Evolutionary conservation across 2,888 invertebrate genomes (phyloP), one percentile per base, ranked within the genome.

Genomic region (Spicauda simplicius): DNA sequence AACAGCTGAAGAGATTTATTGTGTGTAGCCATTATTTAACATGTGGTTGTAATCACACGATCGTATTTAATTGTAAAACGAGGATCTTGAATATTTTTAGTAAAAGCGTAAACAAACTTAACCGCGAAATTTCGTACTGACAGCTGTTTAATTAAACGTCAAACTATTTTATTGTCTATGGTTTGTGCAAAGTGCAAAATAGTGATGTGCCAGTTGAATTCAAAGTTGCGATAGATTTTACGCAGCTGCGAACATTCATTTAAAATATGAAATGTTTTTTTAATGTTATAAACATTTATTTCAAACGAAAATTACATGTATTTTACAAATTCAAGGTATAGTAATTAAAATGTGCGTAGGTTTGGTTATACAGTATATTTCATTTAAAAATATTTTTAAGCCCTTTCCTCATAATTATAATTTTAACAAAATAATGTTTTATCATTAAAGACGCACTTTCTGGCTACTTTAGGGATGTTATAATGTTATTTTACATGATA

Each of bases 1-100:
- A 91, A 77, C n/a, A 89, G 69, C 56, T 77, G 76, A 12, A 91
- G 73, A 53, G 88, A 87, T 80, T 86, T 89, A 71, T 83, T 86
- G 57, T 82, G 76, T 2, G 74, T 73, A 18, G 87, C 79, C 90
- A 90, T 90, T 71, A 45, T 69, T 75, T 41, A 18, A 25, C 41
- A 25, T 58, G n/a, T 3, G 30, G 48, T 59, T 33, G 18, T n/a
- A 45, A 54, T 55, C 30, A 55, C 64, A 58, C 63, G 16, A 63
- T 25, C 25, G 53, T 48, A 16, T 16, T 48, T 16, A n/a, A n/a
- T 16, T 16, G 5, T 16, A 4, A 16, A 50, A 50, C 16, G 16
- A 50, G 10, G 11, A 48, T 16, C 18, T 16, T 50, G 18, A 18
- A 10, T 50, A 50, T 50, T 18, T 48, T 48, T 50, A 18, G 0